These are phyloP conservation scores for Cyprinus carpio DNA, from an alignment of 2,113 vertebrate genomes.

Conservation along the genomic window DNA sequence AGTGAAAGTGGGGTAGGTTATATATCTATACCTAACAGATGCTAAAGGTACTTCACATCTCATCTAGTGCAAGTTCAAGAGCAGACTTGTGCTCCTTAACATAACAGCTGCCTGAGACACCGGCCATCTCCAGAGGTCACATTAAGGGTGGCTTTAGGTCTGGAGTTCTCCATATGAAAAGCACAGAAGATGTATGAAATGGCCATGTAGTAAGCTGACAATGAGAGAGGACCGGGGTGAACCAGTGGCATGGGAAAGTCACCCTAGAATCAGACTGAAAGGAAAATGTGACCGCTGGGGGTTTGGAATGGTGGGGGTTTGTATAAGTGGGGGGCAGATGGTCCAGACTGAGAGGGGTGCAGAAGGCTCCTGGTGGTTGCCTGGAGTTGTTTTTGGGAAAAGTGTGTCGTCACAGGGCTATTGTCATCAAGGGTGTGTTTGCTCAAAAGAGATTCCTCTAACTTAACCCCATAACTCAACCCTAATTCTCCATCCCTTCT, in stretches of 20 bases:
- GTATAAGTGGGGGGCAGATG: constrained; percentile 75
- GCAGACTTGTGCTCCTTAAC: constrained; percentile 44
- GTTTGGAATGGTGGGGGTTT: constrained; percentile 53
- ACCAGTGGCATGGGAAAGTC: constrained; percentile 82
- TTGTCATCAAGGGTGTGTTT: constrained; percentile 66
- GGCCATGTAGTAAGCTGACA: constrained; percentile 64
- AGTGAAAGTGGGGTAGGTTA: constrained; percentile 24
- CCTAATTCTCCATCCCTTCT: constrained; percentile 55
- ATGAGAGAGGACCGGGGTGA: constrained; percentile 64
- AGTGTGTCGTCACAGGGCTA: constrained; percentile 67
- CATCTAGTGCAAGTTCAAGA: constrained; percentile 71
- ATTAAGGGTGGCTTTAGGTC: constrained; percentile 56
- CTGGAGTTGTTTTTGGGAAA: constrained; percentile 59
- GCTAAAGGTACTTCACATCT: constrained; percentile 44
- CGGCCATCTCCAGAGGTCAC: constrained; percentile 55
- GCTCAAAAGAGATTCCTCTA: constrained; percentile 63
- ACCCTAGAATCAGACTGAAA: constrained; percentile 73
- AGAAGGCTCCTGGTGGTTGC: constrained; percentile 62
- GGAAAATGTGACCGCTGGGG: constrained; percentile 58
- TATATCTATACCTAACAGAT: constrained; percentile 44
- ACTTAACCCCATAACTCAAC: constrained; percentile 66
- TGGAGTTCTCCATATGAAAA: constrained; percentile 62
- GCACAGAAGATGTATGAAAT: constrained; percentile 47
- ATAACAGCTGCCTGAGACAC: constrained; percentile 65
- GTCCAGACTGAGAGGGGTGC: constrained; percentile 61